phyloP scores from a whole-genome alignment of 2,888 invertebrate species.

The Hofmannophila pseudospretella region DNA sequence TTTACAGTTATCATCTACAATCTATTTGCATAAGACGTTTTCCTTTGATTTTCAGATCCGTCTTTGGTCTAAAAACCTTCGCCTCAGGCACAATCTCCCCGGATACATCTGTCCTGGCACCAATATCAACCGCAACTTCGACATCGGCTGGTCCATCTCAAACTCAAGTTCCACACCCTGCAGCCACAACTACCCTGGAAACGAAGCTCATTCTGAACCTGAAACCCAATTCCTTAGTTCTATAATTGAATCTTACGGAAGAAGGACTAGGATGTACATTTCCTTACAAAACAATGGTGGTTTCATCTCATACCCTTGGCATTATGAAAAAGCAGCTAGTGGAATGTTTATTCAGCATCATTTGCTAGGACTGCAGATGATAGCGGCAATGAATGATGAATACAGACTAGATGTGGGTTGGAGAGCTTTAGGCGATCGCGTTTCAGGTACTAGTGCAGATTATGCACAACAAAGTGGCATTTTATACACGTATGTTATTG shows the following conservation, averaged over 20 bases:
- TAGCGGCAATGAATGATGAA: constrained; percentile 29
- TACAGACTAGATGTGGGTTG: constrained; percentile 47
- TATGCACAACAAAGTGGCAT: constrained; percentile 39
- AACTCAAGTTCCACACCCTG: constrained; percentile 80
- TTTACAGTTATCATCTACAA: no score
- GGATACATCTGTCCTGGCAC: constrained; percentile 79
- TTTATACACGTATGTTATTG: constrained; percentile 48
- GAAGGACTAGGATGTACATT: constrained; percentile 79
- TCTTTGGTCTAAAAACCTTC: constrained; percentile 83
- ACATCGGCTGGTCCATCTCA: constrained; percentile 81
- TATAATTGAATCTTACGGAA: constrained; percentile 67
- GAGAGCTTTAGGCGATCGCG: constrained; percentile 40
- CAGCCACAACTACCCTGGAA: constrained; percentile 80
- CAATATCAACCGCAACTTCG: constrained; percentile 88
- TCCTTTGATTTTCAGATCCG: constrained; percentile 64
- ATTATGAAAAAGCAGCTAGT: constrained; percentile 70
- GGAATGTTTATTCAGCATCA: constrained; percentile 53
- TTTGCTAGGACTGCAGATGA: constrained; percentile 44
- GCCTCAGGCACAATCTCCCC: constrained; percentile 42
- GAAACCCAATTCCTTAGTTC: constrained; percentile 79
- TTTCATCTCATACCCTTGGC: constrained; percentile 83
- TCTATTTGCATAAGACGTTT: no score
- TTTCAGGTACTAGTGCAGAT: constrained; percentile 57
- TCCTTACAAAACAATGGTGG: constrained; percentile 87
- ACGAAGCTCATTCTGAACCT: constrained; percentile 73